Conservation (phyloP, 2,113 vertebrate species). For the Pteropus alecto region DNA sequence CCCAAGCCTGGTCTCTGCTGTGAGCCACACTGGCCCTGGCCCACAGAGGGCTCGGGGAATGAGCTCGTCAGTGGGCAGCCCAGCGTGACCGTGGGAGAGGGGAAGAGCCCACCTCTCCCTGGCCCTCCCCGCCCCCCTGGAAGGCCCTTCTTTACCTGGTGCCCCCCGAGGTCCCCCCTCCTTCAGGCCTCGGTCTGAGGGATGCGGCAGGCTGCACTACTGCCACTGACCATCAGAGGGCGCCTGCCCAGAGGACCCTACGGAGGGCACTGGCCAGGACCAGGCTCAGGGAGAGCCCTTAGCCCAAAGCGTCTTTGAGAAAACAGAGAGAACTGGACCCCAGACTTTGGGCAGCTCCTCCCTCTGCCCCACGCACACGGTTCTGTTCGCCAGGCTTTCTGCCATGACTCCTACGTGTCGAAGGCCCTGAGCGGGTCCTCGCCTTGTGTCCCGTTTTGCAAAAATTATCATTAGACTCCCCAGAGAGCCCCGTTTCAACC, state of each 20-base stretch:
- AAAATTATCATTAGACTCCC: not conserved
- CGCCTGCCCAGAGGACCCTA: not conserved
- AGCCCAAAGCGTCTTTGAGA: not conserved
- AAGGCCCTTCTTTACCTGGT: not conserved
- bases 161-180: accelerated
- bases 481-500: not conserved
- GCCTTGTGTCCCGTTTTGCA: not conserved
- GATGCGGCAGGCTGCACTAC: not conserved
- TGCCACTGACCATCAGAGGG: not conserved
- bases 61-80: not conserved
- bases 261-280: accelerated
- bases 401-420: not conserved
- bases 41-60: not conserved
- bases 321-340: not conserved
- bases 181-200: too few relatives aligned
- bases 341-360: too few relatives aligned
- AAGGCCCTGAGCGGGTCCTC: not conserved
- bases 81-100: not conserved
- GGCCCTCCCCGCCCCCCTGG: not conserved
- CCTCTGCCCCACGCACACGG: not conserved
- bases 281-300: too few relatives aligned
- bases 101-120: not conserved
- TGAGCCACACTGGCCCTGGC: not conserved
- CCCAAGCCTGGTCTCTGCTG: not conserved
- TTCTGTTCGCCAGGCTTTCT: not conserved